These are phyloP conservation scores for Aspidoscelis tigris DNA, from an alignment of 2,113 vertebrate genomes.

Conservation along the genomic window DNA sequence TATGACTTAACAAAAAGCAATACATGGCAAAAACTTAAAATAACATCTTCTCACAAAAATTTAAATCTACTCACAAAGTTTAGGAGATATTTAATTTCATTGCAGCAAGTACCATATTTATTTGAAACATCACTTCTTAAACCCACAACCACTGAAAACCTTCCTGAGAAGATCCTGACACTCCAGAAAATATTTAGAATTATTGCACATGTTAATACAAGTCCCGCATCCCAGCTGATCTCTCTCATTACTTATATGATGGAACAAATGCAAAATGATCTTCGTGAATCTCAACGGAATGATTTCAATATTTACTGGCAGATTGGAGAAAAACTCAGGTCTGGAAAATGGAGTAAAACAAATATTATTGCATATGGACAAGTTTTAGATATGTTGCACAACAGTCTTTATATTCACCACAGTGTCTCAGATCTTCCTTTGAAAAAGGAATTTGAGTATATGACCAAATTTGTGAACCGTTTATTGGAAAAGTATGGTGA, in stretches of 20 bases:
- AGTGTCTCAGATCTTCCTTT: slow-evolving; percentile 40
- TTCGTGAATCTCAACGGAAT: slow-evolving; percentile 11
- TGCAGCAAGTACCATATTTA: slow-evolving; percentile 47
- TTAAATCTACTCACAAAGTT: slow-evolving; percentile 11
- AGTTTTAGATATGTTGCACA: slow-evolving; percentile 47
- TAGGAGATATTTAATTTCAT: slow-evolving; percentile 44
- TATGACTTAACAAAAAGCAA: slow-evolving; percentile 47
- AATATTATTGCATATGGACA: slow-evolving; percentile 12
- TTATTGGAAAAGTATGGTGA: slow-evolving; percentile 31
- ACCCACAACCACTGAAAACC: slow-evolving; percentile 37
- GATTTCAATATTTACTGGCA: slow-evolving; percentile 35
- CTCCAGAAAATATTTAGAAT: slow-evolving; percentile 51
- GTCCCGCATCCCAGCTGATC: slow-evolving; percentile 45
- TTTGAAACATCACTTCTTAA: slow-evolving; percentile 52
- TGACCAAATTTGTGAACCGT: slow-evolving; percentile 23
- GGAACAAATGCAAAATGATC: slow-evolving; percentile 34
- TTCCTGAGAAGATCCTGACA: slow-evolving; percentile 43
- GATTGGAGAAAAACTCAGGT: slow-evolving; percentile 48
- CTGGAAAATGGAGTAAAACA: slow-evolving; percentile 38
- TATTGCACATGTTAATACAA: slow-evolving; percentile 37
- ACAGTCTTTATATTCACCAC: slow-evolving; percentile 12
- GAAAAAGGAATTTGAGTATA: slow-evolving; percentile 36
- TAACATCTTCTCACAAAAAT: slow-evolving; percentile 21
- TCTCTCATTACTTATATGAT: slow-evolving; percentile 49
- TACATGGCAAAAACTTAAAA: slow-evolving; percentile 61